Conservation (phyloP, 2,113 vertebrate species). For the Heterocephalus glaber region DNA sequence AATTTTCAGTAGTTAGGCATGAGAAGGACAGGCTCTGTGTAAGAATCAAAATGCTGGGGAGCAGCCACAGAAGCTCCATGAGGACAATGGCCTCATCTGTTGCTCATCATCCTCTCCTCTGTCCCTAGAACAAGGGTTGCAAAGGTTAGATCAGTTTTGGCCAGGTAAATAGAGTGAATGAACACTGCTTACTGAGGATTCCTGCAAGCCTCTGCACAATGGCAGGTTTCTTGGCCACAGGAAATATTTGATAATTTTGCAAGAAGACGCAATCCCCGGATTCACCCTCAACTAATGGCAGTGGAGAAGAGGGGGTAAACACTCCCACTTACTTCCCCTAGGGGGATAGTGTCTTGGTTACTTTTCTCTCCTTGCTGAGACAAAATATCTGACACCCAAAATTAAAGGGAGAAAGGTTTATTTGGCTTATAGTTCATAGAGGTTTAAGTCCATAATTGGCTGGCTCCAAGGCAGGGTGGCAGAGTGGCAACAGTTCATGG, state of each 20-base stretch:
- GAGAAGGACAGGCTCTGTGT: no score
- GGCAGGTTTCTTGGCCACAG: not conserved
- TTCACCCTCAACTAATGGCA: not conserved
- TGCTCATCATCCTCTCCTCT: not conserved
- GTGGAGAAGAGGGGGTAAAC: not conserved
- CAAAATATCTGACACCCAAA: no score
- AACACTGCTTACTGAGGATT: not conserved
- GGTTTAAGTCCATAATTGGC: no score
- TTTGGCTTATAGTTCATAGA: no score
- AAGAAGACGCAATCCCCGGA: not conserved
- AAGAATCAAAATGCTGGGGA: not conserved
- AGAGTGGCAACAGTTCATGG: no score
- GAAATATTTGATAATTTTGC: not conserved
- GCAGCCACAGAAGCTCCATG: accelerated
- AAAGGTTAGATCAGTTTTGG: not conserved
- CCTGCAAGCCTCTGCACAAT: not conserved
- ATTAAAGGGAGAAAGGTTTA: no score
- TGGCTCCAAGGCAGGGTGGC: no score
- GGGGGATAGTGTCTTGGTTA: not conserved
- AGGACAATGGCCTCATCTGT: not conserved
- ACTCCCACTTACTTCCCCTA: not conserved
- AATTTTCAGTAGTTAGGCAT: accelerated
- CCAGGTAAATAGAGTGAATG: not conserved
- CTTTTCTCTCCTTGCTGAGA: no score
- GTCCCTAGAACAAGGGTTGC: not conserved